Evolutionary conservation across 2,113 vertebrate genomes (phyloP).

Genomic region (Barnardius zonarius): DNA sequence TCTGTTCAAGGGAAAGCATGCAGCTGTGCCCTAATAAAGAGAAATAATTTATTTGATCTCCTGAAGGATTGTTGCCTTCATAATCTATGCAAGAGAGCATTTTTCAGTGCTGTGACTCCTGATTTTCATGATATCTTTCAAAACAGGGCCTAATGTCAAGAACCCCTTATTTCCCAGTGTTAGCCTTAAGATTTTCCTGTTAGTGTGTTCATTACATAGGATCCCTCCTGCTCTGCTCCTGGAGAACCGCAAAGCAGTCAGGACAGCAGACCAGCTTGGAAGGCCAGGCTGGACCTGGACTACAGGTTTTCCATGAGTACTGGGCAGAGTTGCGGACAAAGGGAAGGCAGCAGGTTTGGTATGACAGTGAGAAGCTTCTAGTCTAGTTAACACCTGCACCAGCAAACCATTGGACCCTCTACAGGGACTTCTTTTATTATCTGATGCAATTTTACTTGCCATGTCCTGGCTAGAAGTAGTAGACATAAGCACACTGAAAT

Average conservation of each 20-base stretch:
- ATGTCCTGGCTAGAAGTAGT: neutral
- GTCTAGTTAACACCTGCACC: neutral
- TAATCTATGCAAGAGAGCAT: neutral
- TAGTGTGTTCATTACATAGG: neutral
- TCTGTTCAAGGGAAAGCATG: neutral
- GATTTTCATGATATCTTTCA: neutral
- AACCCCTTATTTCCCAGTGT: neutral
- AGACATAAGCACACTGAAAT: neutral
- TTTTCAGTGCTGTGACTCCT: neutral
- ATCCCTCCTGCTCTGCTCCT: neutral
- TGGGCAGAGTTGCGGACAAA: neutral
- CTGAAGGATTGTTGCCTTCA: neutral
- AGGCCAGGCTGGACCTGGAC: neutral
- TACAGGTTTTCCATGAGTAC: fast-evolving
- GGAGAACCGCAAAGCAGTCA: neutral
- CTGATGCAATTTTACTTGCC: neutral
- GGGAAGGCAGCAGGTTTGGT: neutral
- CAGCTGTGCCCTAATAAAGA: neutral
- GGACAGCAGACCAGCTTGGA: neutral
- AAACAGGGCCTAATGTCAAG: neutral
- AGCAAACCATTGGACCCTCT: neutral
- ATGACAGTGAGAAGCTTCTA: neutral
- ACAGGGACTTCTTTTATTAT: neutral
- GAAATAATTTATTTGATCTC: too few relatives aligned
- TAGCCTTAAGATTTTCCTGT: neutral